Base-by-base conservation (phyloP, 1,140 invertebrate species). In the Eurytemora carolleeae region DNA sequence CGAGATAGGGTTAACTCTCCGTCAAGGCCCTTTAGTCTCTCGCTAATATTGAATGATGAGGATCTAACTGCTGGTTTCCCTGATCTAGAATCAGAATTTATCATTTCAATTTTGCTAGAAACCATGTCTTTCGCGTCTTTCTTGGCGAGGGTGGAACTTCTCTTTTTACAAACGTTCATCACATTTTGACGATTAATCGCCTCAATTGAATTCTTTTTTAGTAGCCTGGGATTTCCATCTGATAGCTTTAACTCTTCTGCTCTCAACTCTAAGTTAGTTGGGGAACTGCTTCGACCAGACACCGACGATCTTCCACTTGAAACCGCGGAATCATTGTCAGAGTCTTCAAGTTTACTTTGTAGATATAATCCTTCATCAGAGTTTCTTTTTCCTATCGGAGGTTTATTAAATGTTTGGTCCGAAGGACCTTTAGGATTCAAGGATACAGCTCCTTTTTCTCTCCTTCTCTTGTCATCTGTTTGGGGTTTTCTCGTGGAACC, bases 111-210 rank as follows among this genome's bases (percentile, higher is more conserved):
- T 18, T 18, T 21, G 3, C 53, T 18, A 54, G 21, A 54, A 54
- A 19, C 53, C 18, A 54, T 2, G 53, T 54, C 53, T 54, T 54
- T 12, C 1, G 19, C 2, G 12, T 21, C 21, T 54, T 18, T 19
- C 19, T 54, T 54, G 53, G 53, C 2, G 53, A 2, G 3, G 3
- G 24, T 18, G 12, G 24, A 86, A 69, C 84, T 87, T 67, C 85
- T 78, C 69, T 82, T 86, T 71, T 84, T 83, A 1, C 86, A 85
- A 54, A 84, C 87, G n/a, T 85, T 83, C 23, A 90, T 72, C 58
- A 90, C 86, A 71, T 88, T 89, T 69, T 86, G 85, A 19, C 86
- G 76, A 70, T 87, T 88, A 52, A 86, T 83, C 2, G 84, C 83
- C 70, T 86, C 82, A 31, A 86, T 81, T 70, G 79, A 83, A 64